phyloP scores from a whole-genome alignment of 1,140 invertebrate genomes.

The Lordiphosa stackelbergi region DNA sequence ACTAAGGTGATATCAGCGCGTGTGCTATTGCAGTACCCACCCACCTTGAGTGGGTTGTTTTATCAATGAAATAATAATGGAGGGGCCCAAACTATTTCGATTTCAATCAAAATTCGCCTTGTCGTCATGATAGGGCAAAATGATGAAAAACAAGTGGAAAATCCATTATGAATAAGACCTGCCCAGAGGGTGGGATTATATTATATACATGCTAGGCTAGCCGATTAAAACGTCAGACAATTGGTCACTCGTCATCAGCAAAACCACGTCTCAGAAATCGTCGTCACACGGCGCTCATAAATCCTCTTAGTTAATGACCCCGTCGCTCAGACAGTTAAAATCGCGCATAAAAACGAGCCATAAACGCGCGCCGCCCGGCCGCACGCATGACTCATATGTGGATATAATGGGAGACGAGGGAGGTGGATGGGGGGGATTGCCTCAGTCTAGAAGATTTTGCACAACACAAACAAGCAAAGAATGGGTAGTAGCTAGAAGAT shows the following conservation, averaged over 20 bases:
- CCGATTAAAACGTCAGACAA: slow-evolving; percentile 51
- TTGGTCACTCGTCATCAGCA: slow-evolving; percentile 36
- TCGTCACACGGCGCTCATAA: slow-evolving; percentile 61
- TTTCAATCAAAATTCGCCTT: neutral
- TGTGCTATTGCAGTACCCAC: slow-evolving; percentile 7
- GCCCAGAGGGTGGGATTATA: neutral
- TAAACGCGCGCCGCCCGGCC: slow-evolving; percentile 46
- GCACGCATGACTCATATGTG: slow-evolving; percentile 46
- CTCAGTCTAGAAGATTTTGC: slow-evolving; percentile 7
- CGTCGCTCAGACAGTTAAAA: slow-evolving; percentile 70
- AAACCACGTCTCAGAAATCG: slow-evolving; percentile 15
- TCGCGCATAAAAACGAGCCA: slow-evolving; percentile 58
- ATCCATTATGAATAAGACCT: neutral
- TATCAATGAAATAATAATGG: slow-evolving; percentile 6
- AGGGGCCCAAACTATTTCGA: neutral
- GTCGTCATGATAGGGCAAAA: slow-evolving; percentile 12
- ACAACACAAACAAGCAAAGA: slow-evolving; percentile 3
- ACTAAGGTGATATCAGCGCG: neutral
- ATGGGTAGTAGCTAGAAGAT: no score
- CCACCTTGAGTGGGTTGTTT: neutral
- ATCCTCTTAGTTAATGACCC: slow-evolving; percentile 73
- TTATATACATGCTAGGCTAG: slow-evolving; percentile 17
- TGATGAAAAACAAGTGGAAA: slow-evolving; percentile 14
- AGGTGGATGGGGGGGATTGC: neutral
- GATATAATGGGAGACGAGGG: slow-evolving; percentile 12